Base-by-base conservation (phyloP, 2,113 vertebrate species). In the Nibea albiflora region DNA sequence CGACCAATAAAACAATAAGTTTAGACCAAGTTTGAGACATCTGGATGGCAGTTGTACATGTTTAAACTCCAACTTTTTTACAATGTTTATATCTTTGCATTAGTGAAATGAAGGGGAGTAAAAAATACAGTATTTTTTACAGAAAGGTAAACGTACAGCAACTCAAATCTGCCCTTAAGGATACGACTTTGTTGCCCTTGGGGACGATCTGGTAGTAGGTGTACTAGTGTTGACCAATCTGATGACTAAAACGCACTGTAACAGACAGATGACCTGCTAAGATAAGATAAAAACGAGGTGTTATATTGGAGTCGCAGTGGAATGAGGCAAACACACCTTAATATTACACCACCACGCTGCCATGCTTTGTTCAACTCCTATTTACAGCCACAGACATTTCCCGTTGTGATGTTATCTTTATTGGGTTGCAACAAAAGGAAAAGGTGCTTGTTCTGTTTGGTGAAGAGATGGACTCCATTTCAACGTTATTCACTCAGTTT, bases 381-480 rank as follows among this genome's bases (percentile, higher is more conserved):
- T 74, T 76, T 70, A 26, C 52, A 66, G 63, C 58, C 42, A 4
- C 26, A 2, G 63, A 50, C 39, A 31, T 42, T 28, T 56, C 50
- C 67, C 76, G 47, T 24, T 31, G 35, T 65, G 16, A 24, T 58
- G 57, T 24, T 60, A 58, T 85, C 73, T 86, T 61, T 39, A 61
- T 22, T 39, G 47, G 66, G 31, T n/a, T 39, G 14, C 58, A 42
- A 22, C 47, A 49, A 56, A 67, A 62, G 19, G 9, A 46, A 35
- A 60, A 19, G 54, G n/a, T 19, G 26, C 2, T 46, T 19, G 26
- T 10, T 26, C 0, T 14, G 47, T 56, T 60, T 50, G 52, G 7
- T 49, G 53, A 68, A 16, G 52, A 76, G 71, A 47, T 53, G 19
- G 8, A 44, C 42, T 17, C 44, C 11, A 12, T 46, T 56, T 24